A percentile compares a stretch with the other conserved stretches of the same genome.
Conservation (phyloP, 2,888 invertebrate genomes). For the Ophion ellenae region DNA sequence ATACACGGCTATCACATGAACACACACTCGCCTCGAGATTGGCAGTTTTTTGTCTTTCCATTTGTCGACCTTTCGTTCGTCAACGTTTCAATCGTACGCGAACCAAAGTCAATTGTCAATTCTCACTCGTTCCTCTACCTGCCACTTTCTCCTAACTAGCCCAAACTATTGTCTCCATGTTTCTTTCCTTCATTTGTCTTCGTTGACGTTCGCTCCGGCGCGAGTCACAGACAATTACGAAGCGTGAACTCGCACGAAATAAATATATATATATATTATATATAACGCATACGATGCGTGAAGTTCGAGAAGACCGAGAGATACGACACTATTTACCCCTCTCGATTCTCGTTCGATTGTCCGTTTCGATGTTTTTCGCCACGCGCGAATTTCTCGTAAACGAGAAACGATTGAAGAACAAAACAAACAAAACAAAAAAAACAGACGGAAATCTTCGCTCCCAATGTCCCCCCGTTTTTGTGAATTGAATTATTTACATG, state of each 20-base stretch:
- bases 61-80: not conserved
- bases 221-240: constrained; percentile 52
- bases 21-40: constrained; percentile 67
- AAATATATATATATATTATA: constrained; percentile 53
- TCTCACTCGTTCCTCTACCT: constrained; percentile 3
- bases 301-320: constrained; percentile 21
- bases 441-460: not conserved
- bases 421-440: not conserved
- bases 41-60: constrained; percentile 39
- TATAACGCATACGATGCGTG: constrained; percentile 23
- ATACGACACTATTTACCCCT: constrained; percentile 2
- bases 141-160: constrained; percentile 7
- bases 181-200: constrained; percentile 1
- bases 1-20: constrained; percentile 80
- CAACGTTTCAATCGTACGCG: not conserved
- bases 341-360: constrained; percentile 3
- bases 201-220: constrained; percentile 40
- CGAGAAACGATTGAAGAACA: not conserved
- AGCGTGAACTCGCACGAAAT: constrained; percentile 61
- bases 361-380: constrained; percentile 5
- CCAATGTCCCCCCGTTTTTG: not conserved
- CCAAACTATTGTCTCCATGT: not conserved
- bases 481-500: constrained; percentile 39
- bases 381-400: constrained; percentile 11
- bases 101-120: constrained; percentile 37